Conservation (phyloP, 2,113 vertebrate species). For the Cepphus grylle region DNA sequence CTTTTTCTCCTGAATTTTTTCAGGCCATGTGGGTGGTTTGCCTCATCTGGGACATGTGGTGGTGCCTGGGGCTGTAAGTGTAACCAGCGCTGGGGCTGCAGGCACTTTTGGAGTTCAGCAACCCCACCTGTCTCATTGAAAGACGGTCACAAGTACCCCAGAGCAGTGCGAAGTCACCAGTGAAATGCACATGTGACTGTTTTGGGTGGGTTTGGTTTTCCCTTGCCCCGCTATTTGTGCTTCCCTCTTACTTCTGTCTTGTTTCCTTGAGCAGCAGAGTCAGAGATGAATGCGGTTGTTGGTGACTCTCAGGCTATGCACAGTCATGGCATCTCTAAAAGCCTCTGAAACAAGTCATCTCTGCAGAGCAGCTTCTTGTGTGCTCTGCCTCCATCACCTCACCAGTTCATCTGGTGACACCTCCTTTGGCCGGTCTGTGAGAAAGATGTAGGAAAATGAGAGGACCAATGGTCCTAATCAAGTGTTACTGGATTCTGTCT, state of each 20-base stretch:
- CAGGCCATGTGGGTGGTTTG: background rate
- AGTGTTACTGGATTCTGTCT: background rate
- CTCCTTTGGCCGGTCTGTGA: background rate
- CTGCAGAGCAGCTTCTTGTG: background rate
- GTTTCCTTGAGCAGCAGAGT: background rate
- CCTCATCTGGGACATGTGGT: background rate
- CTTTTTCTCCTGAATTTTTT: background rate
- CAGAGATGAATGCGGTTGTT: background rate
- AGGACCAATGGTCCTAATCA: background rate
- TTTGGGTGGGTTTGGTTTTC: background rate
- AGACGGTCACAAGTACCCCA: background rate
- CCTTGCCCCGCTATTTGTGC: rapidly evolving
- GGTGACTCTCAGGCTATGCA: background rate
- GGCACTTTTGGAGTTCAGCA: background rate
- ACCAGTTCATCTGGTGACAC: rapidly evolving
- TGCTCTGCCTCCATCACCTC: background rate
- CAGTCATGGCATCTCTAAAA: background rate
- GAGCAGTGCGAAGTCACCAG: background rate
- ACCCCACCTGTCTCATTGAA: background rate
- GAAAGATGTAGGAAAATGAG: background rate
- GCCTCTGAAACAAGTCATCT: background rate
- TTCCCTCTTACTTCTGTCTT: background rate
- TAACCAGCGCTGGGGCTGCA: background rate
- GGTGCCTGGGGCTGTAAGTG: background rate
- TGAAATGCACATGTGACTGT: background rate